Percentiles rank a stretch among this genome's conserved stretches.
Evolutionary conservation across 2,888 invertebrate species (phyloP).

Genomic region (Litoditis marina): DNA sequence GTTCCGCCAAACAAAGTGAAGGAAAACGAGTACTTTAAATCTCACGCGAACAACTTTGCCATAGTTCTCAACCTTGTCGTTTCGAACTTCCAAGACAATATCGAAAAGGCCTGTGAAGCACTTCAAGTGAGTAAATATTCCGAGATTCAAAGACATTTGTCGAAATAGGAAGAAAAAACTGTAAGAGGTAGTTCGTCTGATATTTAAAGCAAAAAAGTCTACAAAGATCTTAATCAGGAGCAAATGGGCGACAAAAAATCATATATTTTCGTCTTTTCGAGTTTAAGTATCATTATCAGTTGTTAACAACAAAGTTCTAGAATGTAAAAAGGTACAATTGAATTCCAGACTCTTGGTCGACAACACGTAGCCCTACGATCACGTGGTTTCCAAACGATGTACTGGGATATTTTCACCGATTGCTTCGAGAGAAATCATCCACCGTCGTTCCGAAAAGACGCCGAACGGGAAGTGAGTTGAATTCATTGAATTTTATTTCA

Average conservation of each 20-base stretch:
- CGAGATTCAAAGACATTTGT: not conserved
- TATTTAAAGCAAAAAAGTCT: no score
- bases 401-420: conserved; percentile 50
- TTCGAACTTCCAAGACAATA: conserved; percentile 41
- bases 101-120: conserved; percentile 44
- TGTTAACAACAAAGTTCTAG: no score
- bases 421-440: conserved; percentile 47
- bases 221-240: no score
- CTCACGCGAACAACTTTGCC: conserved; percentile 43
- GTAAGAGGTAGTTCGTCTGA: no score
- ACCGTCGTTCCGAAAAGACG: conserved; percentile 35
- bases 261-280: no score
- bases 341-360: conserved; percentile 36
- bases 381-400: conserved; percentile 40
- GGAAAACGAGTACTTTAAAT: conserved; percentile 44
- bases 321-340: no score
- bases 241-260: no score
- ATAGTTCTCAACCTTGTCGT: conserved; percentile 44
- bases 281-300: no score
- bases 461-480: conserved; percentile 27
- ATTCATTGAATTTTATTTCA: no score
- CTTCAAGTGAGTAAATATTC: conserved; percentile 27
- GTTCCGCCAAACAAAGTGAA: conserved; percentile 28
- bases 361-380: conserved; percentile 35
- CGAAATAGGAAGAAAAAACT: no score